These are phyloP conservation scores for Siphlonurus alternatus DNA, from an alignment of 2,888 invertebrate genomes.

Conservation along the genomic window DNA sequence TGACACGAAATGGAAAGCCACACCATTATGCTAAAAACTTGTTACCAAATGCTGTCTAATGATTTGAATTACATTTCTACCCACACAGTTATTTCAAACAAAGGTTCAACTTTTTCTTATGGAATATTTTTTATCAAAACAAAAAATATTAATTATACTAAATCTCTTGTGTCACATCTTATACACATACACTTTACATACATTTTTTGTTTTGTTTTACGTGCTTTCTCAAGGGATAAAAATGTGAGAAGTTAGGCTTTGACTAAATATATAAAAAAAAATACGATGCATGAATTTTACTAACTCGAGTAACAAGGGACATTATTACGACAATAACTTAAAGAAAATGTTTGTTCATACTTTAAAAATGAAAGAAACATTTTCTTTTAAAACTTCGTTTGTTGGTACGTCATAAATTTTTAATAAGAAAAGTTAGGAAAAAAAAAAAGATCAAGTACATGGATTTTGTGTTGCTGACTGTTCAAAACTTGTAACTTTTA, in stretches of 20 bases:
- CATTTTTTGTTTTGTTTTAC: too few species aligned
- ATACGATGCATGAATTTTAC: not conserved
- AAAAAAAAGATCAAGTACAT: not conserved
- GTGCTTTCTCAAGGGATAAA: not conserved
- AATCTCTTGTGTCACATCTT: too few species aligned
- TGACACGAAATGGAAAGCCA: not conserved
- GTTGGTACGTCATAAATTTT: too few species aligned
- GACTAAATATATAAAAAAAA: not conserved
- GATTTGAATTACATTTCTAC: too few species aligned
- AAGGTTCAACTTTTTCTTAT: too few species aligned
- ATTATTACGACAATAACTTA: not conserved
- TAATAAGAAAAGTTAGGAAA: not conserved
- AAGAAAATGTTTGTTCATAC: not conserved
- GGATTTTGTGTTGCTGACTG: not conserved
- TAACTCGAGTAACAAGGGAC: not conserved
- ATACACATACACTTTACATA: too few species aligned
- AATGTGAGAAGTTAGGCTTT: not conserved
- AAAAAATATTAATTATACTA: too few species aligned
- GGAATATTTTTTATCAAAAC: too few species aligned
- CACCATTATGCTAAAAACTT: too few species aligned
- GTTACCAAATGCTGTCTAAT: too few species aligned
- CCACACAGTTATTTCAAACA: too few species aligned
- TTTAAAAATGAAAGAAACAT: not conserved
- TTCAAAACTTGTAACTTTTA: not conserved
- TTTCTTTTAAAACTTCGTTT: too few species aligned